phyloP scores from a whole-genome alignment of 2,888 invertebrate genomes.

The Sclerodermus sp. region DNA sequence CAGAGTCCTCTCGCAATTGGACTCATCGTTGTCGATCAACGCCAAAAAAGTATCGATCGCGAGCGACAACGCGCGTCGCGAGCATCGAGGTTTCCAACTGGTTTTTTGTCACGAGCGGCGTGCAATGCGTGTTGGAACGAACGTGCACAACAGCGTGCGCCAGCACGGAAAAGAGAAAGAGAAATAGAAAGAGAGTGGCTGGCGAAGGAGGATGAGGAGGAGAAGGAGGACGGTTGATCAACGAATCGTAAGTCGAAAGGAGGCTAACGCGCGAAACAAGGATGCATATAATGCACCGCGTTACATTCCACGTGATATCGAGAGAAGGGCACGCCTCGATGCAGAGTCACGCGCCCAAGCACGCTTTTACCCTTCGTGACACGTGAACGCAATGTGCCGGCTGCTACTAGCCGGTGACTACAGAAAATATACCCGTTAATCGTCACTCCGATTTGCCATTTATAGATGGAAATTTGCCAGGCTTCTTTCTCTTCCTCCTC shows the following conservation, averaged over 20 bases:
- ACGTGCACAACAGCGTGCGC: neutral
- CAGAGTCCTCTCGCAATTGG: too few species aligned
- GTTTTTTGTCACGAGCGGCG: too few species aligned
- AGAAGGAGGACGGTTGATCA: neutral
- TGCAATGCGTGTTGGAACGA: too few species aligned
- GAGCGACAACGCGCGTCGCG: too few species aligned
- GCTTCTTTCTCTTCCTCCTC: too few species aligned
- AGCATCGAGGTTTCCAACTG: too few species aligned
- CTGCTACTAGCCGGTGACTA: neutral
- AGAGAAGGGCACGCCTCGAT: slow-evolving; percentile 49
- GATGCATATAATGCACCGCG: slow-evolving; percentile 31
- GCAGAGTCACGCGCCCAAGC: slow-evolving; percentile 51
- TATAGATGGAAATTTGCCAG: too few species aligned
- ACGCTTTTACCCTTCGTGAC: slow-evolving; percentile 45
- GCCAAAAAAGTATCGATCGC: too few species aligned
- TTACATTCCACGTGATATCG: slow-evolving; percentile 53
- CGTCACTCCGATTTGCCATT: too few species aligned
- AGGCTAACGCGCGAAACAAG: too few species aligned
- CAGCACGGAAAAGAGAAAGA: neutral
- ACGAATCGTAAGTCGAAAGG: neutral
- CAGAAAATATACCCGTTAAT: too few species aligned
- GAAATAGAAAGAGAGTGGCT: neutral
- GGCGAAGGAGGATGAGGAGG: neutral
- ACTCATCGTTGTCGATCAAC: too few species aligned
- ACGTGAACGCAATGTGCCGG: slow-evolving; percentile 37